These are phyloP conservation scores for Champsocephalus gunnari DNA, from an alignment of 2,797 vertebrate genomes.

Conservation along the genomic window DNA sequence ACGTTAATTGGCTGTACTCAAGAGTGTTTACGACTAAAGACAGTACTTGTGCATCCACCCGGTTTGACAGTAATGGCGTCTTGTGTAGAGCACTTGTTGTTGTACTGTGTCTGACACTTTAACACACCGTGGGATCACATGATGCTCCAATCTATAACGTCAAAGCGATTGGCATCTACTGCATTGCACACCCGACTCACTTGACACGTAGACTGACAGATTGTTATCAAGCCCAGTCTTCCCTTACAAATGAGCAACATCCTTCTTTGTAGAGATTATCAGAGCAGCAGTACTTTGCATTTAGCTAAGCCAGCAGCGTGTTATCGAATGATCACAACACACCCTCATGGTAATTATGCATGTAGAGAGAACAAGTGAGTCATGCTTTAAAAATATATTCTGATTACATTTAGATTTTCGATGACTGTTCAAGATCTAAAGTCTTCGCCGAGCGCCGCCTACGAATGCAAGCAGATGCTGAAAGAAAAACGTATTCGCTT, in stretches of 20 bases:
- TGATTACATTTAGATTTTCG: conserved; percentile 39
- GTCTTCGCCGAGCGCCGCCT: conserved; percentile 24
- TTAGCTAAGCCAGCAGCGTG: conserved; percentile 28
- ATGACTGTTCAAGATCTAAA: conserved; percentile 31
- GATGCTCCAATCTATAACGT: conserved; percentile 13
- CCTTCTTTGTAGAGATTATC: conserved; percentile 31
- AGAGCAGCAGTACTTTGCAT: conserved; percentile 44
- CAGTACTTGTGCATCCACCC: conserved; percentile 1
- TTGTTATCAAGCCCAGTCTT: conserved; percentile 14
- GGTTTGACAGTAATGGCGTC: conserved; percentile 1
- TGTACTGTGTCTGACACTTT: neutral
- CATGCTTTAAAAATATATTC: conserved; percentile 24
- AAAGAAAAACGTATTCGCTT: conserved; percentile 42
- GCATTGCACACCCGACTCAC: neutral
- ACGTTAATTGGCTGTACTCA: neutral
- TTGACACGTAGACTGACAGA: conserved; percentile 1
- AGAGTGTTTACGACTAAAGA: neutral
- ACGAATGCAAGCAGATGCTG: conserved; percentile 36
- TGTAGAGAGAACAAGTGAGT: conserved; percentile 6
- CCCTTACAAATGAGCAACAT: conserved; percentile 13
- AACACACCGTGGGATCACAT: neutral
- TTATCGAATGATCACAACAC: conserved; percentile 2
- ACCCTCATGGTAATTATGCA: conserved; percentile 22
- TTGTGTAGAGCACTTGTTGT: neutral
- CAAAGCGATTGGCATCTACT: conserved; percentile 27